phyloP scores from a whole-genome alignment of 2,888 invertebrate genomes.

The Melieria picta region DNA sequence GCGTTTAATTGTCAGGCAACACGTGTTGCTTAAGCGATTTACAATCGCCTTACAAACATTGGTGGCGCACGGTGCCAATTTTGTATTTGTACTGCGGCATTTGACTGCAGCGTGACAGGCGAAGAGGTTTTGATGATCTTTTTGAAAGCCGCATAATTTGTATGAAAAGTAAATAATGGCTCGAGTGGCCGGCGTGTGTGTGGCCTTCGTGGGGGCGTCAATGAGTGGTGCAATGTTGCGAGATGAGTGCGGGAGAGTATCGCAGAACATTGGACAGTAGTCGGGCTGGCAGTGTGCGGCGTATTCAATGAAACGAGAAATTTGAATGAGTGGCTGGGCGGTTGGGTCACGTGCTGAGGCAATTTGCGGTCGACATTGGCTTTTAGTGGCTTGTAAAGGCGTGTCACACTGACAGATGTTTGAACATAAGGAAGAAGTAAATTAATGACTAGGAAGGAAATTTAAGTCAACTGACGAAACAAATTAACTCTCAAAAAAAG shows the following conservation, averaged over 20 bases:
- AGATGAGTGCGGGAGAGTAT: slow-evolving; percentile 5
- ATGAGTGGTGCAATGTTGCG: background rate
- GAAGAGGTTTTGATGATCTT: background rate
- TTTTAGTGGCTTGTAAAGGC: slow-evolving; percentile 10
- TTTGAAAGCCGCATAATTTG: slow-evolving; percentile 1
- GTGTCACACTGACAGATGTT: background rate
- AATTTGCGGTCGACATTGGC: background rate
- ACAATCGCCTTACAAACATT: slow-evolving; percentile 32
- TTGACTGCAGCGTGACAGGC: no score
- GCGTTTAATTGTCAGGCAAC: slow-evolving; percentile 41
- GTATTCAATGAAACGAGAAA: slow-evolving; percentile 42
- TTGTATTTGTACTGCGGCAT: no score
- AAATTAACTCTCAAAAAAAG: no score
- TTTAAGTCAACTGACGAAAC: no score
- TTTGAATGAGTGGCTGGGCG: slow-evolving; percentile 28
- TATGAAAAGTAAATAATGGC: slow-evolving; percentile 2
- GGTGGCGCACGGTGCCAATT: no score
- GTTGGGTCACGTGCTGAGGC: background rate
- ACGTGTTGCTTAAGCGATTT: slow-evolving; percentile 40
- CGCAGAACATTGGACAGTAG: slow-evolving; percentile 42
- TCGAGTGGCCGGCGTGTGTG: no score
- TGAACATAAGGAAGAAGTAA: no score
- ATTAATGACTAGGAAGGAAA: no score
- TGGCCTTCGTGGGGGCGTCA: background rate
- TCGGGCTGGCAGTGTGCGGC: slow-evolving; percentile 40